Evolutionary conservation across 2,113 vertebrate genomes (phyloP), one percentile per base, ranked within the genome.

Genomic region (Corynorhinus townsendii): DNA sequence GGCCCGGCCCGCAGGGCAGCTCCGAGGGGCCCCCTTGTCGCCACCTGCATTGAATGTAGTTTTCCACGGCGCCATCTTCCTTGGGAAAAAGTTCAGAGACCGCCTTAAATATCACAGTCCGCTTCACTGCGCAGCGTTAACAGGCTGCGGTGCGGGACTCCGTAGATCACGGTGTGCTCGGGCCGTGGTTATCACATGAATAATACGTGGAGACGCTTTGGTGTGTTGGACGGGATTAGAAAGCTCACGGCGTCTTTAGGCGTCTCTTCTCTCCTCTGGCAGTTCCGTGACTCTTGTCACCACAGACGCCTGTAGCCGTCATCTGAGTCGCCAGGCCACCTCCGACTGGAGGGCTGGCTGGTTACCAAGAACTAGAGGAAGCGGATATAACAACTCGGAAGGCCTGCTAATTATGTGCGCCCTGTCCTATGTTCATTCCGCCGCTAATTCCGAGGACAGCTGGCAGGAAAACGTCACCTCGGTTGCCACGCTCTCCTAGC

Each of bases 61-160:
- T 97, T 89, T 96, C 93, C 94, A 94, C 47, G 43, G 68, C 6
- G n/a, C 17, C 17, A 82, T 93, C 86, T 90, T 86, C 71, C 66
- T 92, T 86, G 64, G 26, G 11, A 56, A 56, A 38, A 96, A 68
- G 49, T 95, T 93, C 38, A 49, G 93, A 88, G 96, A 84, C 96
- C 85, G 40, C 92, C 94, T 97, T 97, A 97, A 97, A 96, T 96
- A 95, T 96, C 96, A 96, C 96, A 95, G 72, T 40, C 43, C 11
- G 87, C 68, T 97, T 94, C 93, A 95, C 96, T 94, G 85, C 62
- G 76, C 94, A 96, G 38, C n/a, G n/a, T n/a, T n/a, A n/a, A n/a
- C n/a, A n/a, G n/a, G n/a, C n/a, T n/a, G n/a, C n/a, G n/a, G n/a
- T n/a, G n/a, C n/a, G n/a, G n/a, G n/a, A n/a, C n/a, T n/a, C n/a